These are phyloP conservation scores for Prionailurus bengalensis DNA, from an alignment of 2,113 vertebrate genomes.

Conservation along the genomic window DNA sequence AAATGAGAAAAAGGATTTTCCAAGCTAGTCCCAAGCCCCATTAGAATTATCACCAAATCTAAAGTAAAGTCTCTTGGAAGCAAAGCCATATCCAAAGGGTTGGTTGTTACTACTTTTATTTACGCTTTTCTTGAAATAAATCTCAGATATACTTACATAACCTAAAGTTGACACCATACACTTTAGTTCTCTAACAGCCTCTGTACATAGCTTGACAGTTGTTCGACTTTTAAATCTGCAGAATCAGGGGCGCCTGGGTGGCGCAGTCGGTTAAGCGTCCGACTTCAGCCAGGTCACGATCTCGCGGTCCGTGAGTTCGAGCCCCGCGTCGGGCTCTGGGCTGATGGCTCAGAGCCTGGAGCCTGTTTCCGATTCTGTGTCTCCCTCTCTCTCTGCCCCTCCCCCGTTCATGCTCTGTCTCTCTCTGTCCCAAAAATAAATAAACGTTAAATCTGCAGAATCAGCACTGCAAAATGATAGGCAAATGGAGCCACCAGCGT, in stretches of 20 bases:
- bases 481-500: neutral
- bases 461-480: neutral
- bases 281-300: too few relatives aligned
- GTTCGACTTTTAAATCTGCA: slow-evolving; percentile 20
- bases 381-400: too few relatives aligned
- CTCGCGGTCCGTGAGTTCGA: too few relatives aligned
- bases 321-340: too few relatives aligned
- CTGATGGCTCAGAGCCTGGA: too few relatives aligned
- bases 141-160: neutral
- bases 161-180: neutral
- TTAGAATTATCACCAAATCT: slow-evolving; percentile 52
- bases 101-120: slow-evolving; percentile 35
- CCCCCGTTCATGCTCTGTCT: too few relatives aligned
- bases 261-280: too few relatives aligned
- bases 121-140: slow-evolving; percentile 5
- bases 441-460: neutral
- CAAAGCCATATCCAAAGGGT: neutral
- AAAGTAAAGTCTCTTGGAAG: neutral
- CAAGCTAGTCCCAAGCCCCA: neutral
- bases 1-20: slow-evolving; percentile 10
- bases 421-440: too few relatives aligned
- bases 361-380: too few relatives aligned
- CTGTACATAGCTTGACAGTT: neutral
- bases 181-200: neutral
- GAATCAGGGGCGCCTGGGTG: neutral